Percentiles rank a stretch among this genome's conserved stretches.
Evolutionary conservation across 2,797 vertebrate genomes (phyloP).

Genomic region (Phataginus tricuspis): DNA sequence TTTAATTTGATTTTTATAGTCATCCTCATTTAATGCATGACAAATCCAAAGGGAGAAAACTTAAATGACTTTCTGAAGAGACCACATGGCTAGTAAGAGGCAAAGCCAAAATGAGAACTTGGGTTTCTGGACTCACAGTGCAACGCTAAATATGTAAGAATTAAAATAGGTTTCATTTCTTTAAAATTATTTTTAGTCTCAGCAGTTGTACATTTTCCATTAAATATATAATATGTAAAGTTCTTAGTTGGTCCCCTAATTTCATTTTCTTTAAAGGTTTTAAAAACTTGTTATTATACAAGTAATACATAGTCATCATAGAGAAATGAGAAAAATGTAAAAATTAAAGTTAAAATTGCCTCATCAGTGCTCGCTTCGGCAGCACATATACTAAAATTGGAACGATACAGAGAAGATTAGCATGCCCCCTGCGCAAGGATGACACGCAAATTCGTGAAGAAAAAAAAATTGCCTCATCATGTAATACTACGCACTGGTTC

Average conservation of each 20-base stretch:
- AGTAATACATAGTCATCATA: constrained; percentile 18
- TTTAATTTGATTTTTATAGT: constrained; percentile 17
- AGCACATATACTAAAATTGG: too few species aligned
- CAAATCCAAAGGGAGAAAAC: constrained; percentile 37
- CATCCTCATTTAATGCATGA: constrained; percentile 40
- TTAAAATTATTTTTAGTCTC: constrained; percentile 28
- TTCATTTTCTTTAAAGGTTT: constrained; percentile 48
- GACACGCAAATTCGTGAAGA: too few species aligned
- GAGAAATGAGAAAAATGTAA: constrained; percentile 34
- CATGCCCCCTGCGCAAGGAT: too few species aligned
- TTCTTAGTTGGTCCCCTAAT: not conserved
- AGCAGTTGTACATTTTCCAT: not conserved
- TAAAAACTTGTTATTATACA: constrained; percentile 35
- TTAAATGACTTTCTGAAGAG: constrained; percentile 40
- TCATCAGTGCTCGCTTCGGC: too few species aligned
- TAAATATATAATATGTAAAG: not conserved
- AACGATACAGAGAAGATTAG: too few species aligned
- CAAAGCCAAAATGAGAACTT: not conserved
- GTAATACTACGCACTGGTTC: not conserved
- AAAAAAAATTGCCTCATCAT: not conserved
- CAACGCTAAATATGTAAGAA: not conserved
- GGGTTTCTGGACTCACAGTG: not conserved
- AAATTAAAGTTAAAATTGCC: constrained; percentile 31
- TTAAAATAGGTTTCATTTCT: constrained; percentile 34
- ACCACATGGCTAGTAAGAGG: not conserved